Conservation (phyloP, 2,113 vertebrate species). For the Hypomesus transpacificus region DNA sequence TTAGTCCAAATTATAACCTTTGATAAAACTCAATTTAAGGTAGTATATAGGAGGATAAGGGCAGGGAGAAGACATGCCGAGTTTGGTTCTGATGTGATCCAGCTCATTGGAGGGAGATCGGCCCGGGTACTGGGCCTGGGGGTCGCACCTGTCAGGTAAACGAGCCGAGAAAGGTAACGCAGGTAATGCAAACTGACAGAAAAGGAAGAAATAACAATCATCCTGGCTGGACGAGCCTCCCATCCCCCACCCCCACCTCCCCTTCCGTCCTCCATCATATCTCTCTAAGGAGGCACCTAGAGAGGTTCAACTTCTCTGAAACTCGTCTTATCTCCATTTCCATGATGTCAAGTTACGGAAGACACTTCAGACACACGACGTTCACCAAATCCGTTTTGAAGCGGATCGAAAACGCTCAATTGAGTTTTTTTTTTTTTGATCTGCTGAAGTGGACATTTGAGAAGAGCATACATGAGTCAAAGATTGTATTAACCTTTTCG, state of each 20-base stretch:
- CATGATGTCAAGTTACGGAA: background rate
- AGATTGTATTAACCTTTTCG: background rate
- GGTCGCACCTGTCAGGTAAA: conserved; percentile 69
- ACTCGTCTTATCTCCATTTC: background rate
- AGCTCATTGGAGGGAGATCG: conserved; percentile 32
- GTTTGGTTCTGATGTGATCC: conserved; percentile 9
- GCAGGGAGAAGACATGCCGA: background rate
- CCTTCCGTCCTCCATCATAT: background rate
- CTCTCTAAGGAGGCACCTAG: background rate
- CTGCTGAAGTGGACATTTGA: background rate
- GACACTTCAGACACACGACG: background rate
- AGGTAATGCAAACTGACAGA: conserved; percentile 66
- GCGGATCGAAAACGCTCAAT: background rate
- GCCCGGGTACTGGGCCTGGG: conserved; percentile 35
- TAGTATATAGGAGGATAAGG: background rate
- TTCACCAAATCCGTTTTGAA: background rate
- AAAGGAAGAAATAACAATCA: conserved; percentile 14
- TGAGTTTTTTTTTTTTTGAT: background rate
- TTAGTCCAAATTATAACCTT: too few species aligned
- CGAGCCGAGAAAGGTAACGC: conserved; percentile 50
- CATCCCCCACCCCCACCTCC: too few species aligned
- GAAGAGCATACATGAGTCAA: background rate
- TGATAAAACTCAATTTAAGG: background rate
- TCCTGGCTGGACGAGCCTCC: background rate
- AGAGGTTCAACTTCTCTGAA: background rate